Evolutionary conservation across 2,113 vertebrate species (phyloP).

Genomic region (Leucopternis melanops): DNA sequence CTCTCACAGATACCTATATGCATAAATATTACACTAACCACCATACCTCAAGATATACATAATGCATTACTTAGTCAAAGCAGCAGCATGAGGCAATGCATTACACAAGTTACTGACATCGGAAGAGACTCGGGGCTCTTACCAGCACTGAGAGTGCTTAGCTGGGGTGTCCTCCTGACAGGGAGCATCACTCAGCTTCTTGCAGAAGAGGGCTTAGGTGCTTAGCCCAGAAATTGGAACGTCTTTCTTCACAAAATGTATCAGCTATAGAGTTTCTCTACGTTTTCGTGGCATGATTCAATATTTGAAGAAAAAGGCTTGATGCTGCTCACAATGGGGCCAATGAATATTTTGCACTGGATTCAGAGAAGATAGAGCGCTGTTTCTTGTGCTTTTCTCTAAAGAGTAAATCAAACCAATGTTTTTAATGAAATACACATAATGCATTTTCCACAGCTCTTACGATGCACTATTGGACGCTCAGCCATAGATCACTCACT

Average conservation of each 20-base stretch:
- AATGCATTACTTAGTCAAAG: background rate
- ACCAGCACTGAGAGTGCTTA: background rate
- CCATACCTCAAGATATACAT: background rate
- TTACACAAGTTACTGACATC: background rate
- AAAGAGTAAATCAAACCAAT: background rate
- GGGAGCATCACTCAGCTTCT: background rate
- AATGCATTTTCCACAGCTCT: background rate
- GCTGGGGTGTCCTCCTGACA: background rate
- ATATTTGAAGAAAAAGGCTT: background rate
- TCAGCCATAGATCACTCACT: background rate
- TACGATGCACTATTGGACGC: accelerated
- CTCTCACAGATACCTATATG: background rate
- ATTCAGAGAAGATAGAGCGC: background rate
- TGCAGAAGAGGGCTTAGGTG: background rate
- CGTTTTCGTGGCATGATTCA: background rate
- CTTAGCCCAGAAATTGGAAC: background rate
- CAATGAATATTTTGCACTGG: background rate
- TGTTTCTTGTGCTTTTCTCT: background rate
- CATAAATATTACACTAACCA: constrained; percentile 7
- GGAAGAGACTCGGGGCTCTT: background rate
- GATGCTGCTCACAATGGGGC: background rate
- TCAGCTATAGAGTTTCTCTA: background rate
- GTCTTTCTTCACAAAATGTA: background rate
- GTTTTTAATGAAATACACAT: background rate
- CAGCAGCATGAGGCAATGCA: background rate